Percentiles rank a stretch among this genome's conserved stretches.
These are phyloP conservation scores for Corythoichthys intestinalis DNA, from an alignment of 2,113 vertebrate genomes.

Conservation along the genomic window DNA sequence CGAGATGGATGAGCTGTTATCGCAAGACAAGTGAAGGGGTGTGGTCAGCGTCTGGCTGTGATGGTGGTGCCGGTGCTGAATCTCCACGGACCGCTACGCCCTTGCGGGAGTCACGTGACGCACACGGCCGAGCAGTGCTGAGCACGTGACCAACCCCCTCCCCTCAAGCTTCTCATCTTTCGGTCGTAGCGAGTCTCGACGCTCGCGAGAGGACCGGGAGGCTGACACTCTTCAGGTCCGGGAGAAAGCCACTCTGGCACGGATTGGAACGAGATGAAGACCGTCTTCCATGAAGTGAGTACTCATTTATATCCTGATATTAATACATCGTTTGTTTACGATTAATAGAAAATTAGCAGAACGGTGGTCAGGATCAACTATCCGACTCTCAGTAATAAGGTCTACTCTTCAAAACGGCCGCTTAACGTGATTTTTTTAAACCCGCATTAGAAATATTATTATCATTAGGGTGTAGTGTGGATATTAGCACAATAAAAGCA, in stretches of 20 bases:
- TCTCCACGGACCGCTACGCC: not conserved
- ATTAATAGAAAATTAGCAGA: not conserved
- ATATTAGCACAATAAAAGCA: slow-evolving; percentile 22
- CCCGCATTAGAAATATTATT: not conserved
- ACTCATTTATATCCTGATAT: not conserved
- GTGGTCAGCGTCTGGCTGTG: slow-evolving; percentile 24
- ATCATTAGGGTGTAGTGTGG: not conserved
- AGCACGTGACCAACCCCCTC: not conserved
- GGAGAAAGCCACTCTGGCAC: slow-evolving; percentile 31
- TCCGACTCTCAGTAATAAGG: not conserved
- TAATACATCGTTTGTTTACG: not conserved
- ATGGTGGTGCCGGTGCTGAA: not conserved
- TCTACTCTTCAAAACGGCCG: not conserved
- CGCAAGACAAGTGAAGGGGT: slow-evolving; percentile 30
- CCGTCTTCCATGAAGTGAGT: slow-evolving; percentile 62
- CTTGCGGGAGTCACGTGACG: slow-evolving; percentile 7
- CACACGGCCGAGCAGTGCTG: not conserved
- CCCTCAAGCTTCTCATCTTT: not conserved
- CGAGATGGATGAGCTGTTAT: slow-evolving; percentile 9
- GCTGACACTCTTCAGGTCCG: slow-evolving; percentile 30
- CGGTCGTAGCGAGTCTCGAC: slow-evolving; percentile 4
- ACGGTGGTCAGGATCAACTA: not conserved
- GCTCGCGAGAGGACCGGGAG: slow-evolving; percentile 54
- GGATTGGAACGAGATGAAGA: slow-evolving; percentile 59
- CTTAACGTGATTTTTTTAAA: not conserved